phyloP scores from a whole-genome alignment of 1,140 invertebrate species.

The Elysia chlorotica region DNA sequence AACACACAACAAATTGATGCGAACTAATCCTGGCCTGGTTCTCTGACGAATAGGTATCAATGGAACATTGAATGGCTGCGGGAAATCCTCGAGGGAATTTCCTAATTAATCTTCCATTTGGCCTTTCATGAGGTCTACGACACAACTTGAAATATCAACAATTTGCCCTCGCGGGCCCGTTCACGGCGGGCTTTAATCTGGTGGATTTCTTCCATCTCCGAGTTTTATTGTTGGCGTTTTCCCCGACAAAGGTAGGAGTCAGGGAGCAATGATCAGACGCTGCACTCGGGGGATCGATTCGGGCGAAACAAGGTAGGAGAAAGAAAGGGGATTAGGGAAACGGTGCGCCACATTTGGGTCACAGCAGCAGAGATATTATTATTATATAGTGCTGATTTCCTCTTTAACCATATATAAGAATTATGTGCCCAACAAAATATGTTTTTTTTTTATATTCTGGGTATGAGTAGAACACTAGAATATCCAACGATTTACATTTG shows the following conservation, averaged over 20 bases:
- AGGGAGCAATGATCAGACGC: background rate
- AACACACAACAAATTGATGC: too few relatives aligned
- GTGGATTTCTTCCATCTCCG: background rate
- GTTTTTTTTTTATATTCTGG: too few relatives aligned
- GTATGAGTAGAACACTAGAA: too few relatives aligned
- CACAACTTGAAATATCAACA: conserved; percentile 11
- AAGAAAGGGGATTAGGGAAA: too few relatives aligned
- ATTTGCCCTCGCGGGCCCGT: conserved; percentile 9
- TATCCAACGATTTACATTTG: too few relatives aligned
- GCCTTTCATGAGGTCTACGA: background rate
- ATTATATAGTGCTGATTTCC: too few relatives aligned
- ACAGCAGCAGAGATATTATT: too few relatives aligned
- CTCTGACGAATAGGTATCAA: conserved; percentile 16
- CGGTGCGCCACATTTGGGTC: too few relatives aligned
- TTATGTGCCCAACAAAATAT: too few relatives aligned
- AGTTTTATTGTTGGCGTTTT: conserved; percentile 15
- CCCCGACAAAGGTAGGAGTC: conserved; percentile 6
- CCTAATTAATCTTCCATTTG: conserved; percentile 25
- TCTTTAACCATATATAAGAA: too few relatives aligned
- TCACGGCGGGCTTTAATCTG: conserved; percentile 6
- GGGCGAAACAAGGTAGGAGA: background rate
- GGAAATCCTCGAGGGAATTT: conserved; percentile 10
- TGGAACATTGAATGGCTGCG: conserved; percentile 6
- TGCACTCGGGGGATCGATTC: background rate
- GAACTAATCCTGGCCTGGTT: too few relatives aligned